Conservation (phyloP, 64 coral and sea anemone genomes). For the Porites australiensis region DNA sequence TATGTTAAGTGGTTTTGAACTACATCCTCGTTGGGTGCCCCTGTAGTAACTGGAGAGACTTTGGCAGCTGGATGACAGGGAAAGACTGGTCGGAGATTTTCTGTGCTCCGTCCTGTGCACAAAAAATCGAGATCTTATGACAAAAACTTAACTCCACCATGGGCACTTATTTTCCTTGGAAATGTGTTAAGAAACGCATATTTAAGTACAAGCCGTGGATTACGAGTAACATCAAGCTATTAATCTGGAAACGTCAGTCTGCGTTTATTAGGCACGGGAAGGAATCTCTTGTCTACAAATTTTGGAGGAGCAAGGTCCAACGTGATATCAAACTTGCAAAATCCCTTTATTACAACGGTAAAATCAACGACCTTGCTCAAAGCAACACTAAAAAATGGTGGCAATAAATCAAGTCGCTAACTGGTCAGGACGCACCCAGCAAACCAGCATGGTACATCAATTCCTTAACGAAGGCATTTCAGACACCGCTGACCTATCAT, state of each 20-base stretch:
- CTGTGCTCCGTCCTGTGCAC: background rate
- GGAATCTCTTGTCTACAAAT: constrained; percentile 37
- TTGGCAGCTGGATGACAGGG: background rate
- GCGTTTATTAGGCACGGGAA: constrained; percentile 46
- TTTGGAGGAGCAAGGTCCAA: constrained; percentile 46
- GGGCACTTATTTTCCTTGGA: too few species aligned
- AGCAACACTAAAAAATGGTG: constrained; percentile 61
- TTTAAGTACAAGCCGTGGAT: constrained; percentile 57
- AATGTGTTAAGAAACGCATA: background rate
- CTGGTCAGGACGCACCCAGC: too few species aligned
- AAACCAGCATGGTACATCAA: too few species aligned
- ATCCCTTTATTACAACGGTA: constrained; percentile 11
- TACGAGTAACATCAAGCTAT: constrained; percentile 38
- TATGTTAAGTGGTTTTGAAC: too few species aligned
- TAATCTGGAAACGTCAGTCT: constrained; percentile 36
- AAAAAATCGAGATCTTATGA: background rate
- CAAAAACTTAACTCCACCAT: too few species aligned
- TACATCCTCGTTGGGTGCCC: too few species aligned
- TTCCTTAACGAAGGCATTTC: too few species aligned
- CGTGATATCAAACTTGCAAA: constrained; percentile 34
- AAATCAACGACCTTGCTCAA: constrained; percentile 5
- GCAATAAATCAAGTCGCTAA: constrained; percentile 21
- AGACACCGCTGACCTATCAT: too few species aligned
- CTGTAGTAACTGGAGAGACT: background rate
- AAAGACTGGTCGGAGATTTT: background rate